These are phyloP conservation scores for Semaprochilodus insignis DNA, from an alignment of 2,797 vertebrate species.

Conservation along the genomic window DNA sequence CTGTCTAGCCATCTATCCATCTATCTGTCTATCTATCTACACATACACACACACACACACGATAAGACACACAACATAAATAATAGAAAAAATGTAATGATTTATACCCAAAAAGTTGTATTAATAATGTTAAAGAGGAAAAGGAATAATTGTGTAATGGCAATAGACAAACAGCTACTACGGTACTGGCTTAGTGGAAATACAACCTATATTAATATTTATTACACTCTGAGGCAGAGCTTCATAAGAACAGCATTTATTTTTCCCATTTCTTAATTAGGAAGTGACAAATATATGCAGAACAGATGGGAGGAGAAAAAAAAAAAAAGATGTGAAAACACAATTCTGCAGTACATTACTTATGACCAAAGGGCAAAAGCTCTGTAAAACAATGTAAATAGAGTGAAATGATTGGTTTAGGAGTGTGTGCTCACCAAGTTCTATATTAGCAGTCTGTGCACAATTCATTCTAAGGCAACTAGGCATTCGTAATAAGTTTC, in stretches of 20 bases:
- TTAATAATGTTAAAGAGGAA: background rate
- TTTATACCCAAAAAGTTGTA: background rate
- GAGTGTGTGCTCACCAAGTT: background rate
- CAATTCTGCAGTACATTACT: background rate
- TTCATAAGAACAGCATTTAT: slow-evolving; percentile 50
- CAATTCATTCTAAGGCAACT: background rate
- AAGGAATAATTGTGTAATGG: background rate
- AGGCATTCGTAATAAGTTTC: background rate
- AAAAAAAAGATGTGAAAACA: background rate
- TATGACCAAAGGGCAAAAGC: slow-evolving; percentile 15
- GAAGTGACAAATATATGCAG: slow-evolving; percentile 42
- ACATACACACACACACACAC: no score
- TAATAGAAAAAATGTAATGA: no score
- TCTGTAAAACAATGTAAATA: slow-evolving; percentile 29
- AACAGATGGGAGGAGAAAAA: slow-evolving; percentile 10
- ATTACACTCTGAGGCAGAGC: slow-evolving; percentile 28
- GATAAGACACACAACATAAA: no score
- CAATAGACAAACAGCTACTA: background rate
- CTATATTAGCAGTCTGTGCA: slow-evolving; percentile 10
- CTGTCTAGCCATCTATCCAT: no score
- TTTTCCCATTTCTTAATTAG: slow-evolving; percentile 31
- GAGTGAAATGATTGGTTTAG: background rate
- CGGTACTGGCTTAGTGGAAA: background rate
- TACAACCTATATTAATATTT: slow-evolving; percentile 6
- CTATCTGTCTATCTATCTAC: no score